Evolutionary conservation across 2,888 invertebrate species (phyloP), one percentile per base, ranked within the genome.

Genomic region (Trichogramma dendrolimi): DNA sequence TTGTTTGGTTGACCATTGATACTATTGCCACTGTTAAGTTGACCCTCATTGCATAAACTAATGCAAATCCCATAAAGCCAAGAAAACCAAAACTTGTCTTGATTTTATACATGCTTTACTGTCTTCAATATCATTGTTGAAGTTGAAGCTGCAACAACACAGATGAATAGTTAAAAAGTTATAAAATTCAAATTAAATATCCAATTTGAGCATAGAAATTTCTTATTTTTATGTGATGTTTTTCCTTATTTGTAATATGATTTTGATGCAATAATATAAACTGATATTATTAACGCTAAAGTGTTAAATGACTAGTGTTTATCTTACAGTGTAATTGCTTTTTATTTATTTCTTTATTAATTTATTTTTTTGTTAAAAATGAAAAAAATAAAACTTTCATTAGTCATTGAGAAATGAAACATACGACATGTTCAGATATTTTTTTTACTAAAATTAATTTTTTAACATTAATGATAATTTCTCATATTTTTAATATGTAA

Each of bases 11-110:
- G 48, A 92, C 91, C 96, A 96, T 97, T 42, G 94, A 94, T 42
- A 96, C 94, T 73, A 96, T 93, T 46, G 96, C 95, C 38, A 96
- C 92, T 1, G 94, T 94, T 43, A 96, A 83, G 79, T 94, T 94
- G 0, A 94, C 93, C 63, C 94, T 83, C 90, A 94, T 91, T 0
- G 93, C 92, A 79, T 94, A 94, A 4, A 93, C 91, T 75, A 92
- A 88, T 63, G 91, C 91, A 76, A 93, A 93, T 10, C 94, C 94
- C 56, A 93, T 82, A 75, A 94, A 94, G 11, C 92, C 92, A 82
- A 94, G 83, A 55, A 94, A 83, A 0, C 92, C 92, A 61, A 94
- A 4, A 91, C 85, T 72, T 90, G 87, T 44, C 93, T 84, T 60
- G 89, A 82, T 80, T 91, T 90, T 67, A 88, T 76, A 75, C 86